Base-by-base conservation (phyloP, 2,113 vertebrate genomes). In the Ploceus nigricollis region DNA sequence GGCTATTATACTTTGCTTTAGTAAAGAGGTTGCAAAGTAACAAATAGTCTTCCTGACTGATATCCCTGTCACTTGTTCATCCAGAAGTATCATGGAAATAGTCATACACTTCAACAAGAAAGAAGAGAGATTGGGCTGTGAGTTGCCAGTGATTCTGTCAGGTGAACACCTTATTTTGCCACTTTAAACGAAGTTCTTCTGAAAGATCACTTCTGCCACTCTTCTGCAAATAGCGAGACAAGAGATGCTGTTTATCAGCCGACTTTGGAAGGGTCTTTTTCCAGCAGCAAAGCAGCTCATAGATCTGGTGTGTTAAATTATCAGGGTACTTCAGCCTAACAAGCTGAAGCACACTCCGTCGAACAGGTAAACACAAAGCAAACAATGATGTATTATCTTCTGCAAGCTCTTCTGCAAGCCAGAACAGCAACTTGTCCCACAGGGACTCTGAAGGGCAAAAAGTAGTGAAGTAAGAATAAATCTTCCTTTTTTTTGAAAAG, bases 281-380 rank as follows among this genome's bases (percentile, higher is more conserved):
- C 99, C 99, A 99, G 96, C 98, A 98, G 94, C 94, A 97, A 91
- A 99, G 98, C 35, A 99, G 80, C 39, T 98, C 97, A 18, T 98
- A 98, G 94, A 98, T 98, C 97, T 98, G 99, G 9, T 97, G 85
- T 10, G 97, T 94, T 68, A 97, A 94, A 71, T 97, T 95, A 50
- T 98, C 97, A 6, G 98, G 98, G 12, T 96, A 97, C 92, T 98
- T 98, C 54, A 99, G 96, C 66, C 84, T 98, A 93, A 98, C 98
- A 94, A 99, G 97, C 96, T 99, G 99, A 58, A 98, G 27, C 11
- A 98, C n/a, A 27, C 98, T 98, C 9, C 68, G 97, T 25, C 89
- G 94, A 58, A 99, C 98, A 15, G 96, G 98, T 39, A 99, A 98
- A 31, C 95, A 65, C 5, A 95, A 66, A 4, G 96, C 93, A 35